These are phyloP conservation scores for Pristionchus pacificus DNA, from an alignment of 1,140 invertebrate species.

Conservation along the genomic window DNA sequence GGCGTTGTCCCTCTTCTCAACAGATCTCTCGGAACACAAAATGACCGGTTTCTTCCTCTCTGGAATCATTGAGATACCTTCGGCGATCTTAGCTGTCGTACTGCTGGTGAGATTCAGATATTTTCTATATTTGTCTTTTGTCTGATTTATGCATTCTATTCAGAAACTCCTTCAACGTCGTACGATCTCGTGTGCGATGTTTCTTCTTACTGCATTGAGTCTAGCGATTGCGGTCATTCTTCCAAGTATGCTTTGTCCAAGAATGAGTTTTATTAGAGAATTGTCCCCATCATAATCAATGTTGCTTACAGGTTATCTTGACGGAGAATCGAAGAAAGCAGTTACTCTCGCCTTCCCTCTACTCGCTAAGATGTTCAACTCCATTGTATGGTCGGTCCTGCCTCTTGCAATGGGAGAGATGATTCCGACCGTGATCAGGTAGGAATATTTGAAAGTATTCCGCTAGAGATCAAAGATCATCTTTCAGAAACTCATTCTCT, in stretches of 20 bases:
- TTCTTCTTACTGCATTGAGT: conserved; percentile 6
- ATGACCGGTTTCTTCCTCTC: conserved; percentile 38
- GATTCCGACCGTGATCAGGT: conserved; percentile 17
- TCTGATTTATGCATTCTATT: not conserved
- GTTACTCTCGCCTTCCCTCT: conserved; percentile 17
- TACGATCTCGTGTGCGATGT: conserved; percentile 5
- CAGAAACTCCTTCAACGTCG: conserved; percentile 18
- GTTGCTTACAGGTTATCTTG: not conserved
- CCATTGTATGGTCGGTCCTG: conserved; percentile 15
- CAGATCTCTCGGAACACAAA: conserved; percentile 36
- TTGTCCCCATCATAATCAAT: too few species aligned
- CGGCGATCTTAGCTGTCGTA: conserved; percentile 26
- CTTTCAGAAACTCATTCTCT: not conserved
- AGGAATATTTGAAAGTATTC: too few species aligned
- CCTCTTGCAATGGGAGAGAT: conserved; percentile 15
- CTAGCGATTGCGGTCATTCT: too few species aligned
- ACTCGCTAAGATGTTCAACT: conserved; percentile 12
- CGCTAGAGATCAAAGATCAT: too few species aligned
- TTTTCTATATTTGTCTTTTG: not conserved
- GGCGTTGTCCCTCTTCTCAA: conserved; percentile 37
- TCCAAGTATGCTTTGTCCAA: conserved; percentile 5
- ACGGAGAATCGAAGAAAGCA: not conserved
- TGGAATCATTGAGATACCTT: conserved; percentile 32
- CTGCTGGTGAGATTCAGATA: conserved; percentile 6
- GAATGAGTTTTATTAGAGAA: too few species aligned